Evolutionary conservation across 2,113 vertebrate genomes (phyloP).

Genomic region (Jaculus jaculus): DNA sequence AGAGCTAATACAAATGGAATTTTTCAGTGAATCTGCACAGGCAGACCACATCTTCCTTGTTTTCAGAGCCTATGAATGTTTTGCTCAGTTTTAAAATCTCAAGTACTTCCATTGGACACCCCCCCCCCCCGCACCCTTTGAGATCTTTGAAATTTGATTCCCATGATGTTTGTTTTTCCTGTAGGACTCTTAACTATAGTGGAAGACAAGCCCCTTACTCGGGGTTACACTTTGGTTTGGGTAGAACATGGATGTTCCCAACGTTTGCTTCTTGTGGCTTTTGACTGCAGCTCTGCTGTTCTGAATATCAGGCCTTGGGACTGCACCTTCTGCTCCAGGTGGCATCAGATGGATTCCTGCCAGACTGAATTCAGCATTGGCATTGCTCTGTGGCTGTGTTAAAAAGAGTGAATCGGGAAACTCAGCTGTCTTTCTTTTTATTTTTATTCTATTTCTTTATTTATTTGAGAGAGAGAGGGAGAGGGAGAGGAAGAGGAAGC

Average conservation of each 20-base stretch:
- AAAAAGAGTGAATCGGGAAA: background rate
- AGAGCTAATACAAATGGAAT: conserved; percentile 64
- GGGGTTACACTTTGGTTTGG: background rate
- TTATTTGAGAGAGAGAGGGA: no score
- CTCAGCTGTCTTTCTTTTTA: background rate
- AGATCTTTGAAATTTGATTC: background rate
- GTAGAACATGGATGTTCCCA: background rate
- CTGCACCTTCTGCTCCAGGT: fast-evolving
- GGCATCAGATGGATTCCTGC: background rate
- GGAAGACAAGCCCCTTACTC: background rate
- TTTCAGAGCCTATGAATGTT: conserved; percentile 5
- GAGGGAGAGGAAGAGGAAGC: no score
- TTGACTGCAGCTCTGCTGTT: background rate
- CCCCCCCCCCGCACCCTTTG: conserved; percentile 21
- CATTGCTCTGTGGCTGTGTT: background rate
- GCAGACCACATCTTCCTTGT: conserved; percentile 52
- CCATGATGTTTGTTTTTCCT: background rate
- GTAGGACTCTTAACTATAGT: conserved; percentile 12
- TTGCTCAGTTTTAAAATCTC: conserved; percentile 56
- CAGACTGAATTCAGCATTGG: background rate
- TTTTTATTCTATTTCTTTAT: no score
- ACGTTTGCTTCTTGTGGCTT: background rate
- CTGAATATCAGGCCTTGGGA: background rate
- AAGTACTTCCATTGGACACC: conserved; percentile 55
- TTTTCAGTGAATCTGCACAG: conserved; percentile 69